These are phyloP conservation scores for Resseliella maxima DNA, from an alignment of 2,888 invertebrate genomes.

Conservation along the genomic window DNA sequence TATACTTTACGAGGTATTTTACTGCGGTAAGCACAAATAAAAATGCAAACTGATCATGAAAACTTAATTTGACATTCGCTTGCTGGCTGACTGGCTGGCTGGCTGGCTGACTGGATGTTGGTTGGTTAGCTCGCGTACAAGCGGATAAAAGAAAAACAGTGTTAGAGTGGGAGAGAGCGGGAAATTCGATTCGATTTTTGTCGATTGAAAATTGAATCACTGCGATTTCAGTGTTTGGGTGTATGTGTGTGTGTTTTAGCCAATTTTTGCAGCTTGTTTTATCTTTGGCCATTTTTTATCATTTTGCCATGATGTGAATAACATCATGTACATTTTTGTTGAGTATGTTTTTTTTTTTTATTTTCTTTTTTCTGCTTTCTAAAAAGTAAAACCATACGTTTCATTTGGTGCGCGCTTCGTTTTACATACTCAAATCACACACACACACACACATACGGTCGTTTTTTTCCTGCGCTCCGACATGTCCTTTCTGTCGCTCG, in stretches of 20 bases:
- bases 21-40: constrained; percentile 45
- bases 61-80: constrained; percentile 15
- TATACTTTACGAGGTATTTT: constrained; percentile 46
- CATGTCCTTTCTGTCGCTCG: constrained; percentile 26
- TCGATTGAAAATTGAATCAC: constrained; percentile 48
- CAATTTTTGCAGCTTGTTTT: not conserved
- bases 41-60: constrained; percentile 49
- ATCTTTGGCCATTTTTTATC: constrained; percentile 24
- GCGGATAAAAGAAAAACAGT: not conserved
- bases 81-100: too few species aligned
- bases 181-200: constrained; percentile 44
- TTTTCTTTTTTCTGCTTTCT: not conserved
- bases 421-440: constrained; percentile 6
- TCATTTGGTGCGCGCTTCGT: not conserved
- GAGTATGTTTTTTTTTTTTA: not conserved
- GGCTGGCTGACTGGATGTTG: too few species aligned
- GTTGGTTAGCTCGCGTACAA: not conserved
- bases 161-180: not conserved
- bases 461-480: not conserved
- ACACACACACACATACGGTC: not conserved
- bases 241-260: not conserved
- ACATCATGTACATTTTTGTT: constrained; percentile 30
- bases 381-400: constrained; percentile 3
- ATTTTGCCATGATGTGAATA: constrained; percentile 48
- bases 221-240: not conserved